A percentile compares a stretch with the other conserved stretches of the same genome.
Evolutionary conservation across 2,888 invertebrate genomes (phyloP).

Genomic region (Invenusta paracnida): DNA sequence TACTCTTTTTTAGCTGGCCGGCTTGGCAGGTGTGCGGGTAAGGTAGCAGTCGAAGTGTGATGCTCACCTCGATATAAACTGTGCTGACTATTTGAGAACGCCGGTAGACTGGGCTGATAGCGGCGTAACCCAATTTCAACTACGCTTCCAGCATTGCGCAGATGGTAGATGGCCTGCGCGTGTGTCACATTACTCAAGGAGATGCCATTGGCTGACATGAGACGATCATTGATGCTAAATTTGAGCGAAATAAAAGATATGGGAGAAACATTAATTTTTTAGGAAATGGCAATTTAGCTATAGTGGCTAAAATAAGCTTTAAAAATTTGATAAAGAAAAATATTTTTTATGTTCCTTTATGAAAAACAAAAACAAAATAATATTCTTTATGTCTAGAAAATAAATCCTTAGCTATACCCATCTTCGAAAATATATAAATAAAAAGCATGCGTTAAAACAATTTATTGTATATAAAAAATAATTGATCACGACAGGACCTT

Average conservation of each 20-base stretch:
- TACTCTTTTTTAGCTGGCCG: not conserved
- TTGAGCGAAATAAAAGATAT: no score
- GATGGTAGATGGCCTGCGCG: not conserved
- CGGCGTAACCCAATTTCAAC: not conserved
- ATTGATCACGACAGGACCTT: no score
- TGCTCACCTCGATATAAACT: not conserved
- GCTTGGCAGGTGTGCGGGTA: not conserved
- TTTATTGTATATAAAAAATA: no score
- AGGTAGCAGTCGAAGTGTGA: not conserved
- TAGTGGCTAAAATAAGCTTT: no score
- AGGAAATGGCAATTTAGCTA: no score
- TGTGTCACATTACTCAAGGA: not conserved
- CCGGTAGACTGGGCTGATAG: not conserved
- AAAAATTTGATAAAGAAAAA: no score
- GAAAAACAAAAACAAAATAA: not conserved
- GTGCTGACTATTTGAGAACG: not conserved
- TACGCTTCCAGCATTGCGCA: not conserved
- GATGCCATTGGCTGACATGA: not conserved
- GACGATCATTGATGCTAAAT: not conserved
- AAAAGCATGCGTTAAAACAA: no score
- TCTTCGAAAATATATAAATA: no score
- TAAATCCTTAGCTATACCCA: no score
- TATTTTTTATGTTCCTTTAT: no score
- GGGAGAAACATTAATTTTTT: no score
- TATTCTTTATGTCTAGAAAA: no score